A percentile compares a stretch with the other conserved stretches of the same genome.
These are phyloP conservation scores for Phylloscopus whistleri DNA, from an alignment of 2,113 vertebrate species.

Conservation along the genomic window DNA sequence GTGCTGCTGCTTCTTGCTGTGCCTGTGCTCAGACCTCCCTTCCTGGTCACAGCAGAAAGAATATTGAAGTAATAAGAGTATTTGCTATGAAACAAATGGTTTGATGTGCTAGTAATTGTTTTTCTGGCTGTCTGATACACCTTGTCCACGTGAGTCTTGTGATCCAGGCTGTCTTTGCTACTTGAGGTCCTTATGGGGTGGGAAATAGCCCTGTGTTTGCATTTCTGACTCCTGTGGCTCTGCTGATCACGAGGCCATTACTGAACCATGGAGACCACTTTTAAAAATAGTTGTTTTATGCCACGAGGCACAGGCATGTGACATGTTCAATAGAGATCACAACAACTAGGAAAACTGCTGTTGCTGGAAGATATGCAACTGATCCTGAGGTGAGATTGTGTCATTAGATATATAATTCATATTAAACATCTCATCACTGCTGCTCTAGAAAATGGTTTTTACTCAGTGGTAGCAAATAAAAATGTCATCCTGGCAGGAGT, in stretches of 20 bases:
- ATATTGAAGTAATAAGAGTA: neutral
- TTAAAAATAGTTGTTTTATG: slow-evolving; percentile 10
- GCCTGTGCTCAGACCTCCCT: neutral
- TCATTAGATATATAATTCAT: slow-evolving; percentile 13
- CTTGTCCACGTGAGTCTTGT: neutral
- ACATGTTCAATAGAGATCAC: slow-evolving; percentile 10
- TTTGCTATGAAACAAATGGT: neutral
- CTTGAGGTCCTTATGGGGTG: neutral
- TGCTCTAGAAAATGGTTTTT: neutral
- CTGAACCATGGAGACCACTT: neutral
- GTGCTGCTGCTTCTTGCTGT: neutral
- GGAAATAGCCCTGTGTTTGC: neutral
- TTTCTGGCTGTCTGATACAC: neutral
- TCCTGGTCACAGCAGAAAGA: neutral
- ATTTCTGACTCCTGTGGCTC: neutral
- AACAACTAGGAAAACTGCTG: neutral
- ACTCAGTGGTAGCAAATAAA: neutral
- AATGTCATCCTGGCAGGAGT: neutral
- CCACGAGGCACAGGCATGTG: neutral
- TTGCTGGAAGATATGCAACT: neutral
- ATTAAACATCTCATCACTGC: neutral
- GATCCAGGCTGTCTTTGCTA: neutral
- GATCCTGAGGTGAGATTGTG: neutral
- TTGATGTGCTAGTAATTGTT: neutral
- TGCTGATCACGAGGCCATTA: neutral